Evolutionary conservation across 2,113 vertebrate genomes (phyloP).

Genomic region (Steatornis caripensis): DNA sequence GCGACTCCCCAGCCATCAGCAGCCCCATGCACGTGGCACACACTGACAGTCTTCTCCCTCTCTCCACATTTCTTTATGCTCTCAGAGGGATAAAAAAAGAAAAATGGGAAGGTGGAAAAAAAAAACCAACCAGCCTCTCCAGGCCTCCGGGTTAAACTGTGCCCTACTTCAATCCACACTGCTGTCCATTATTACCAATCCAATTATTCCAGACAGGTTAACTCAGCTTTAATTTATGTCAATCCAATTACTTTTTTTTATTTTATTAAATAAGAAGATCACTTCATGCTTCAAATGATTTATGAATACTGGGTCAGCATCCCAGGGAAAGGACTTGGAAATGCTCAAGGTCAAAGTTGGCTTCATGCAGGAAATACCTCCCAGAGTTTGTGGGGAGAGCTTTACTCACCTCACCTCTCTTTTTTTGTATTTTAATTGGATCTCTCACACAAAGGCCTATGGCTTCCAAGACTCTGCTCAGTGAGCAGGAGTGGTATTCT

Average conservation of each 20-base stretch:
- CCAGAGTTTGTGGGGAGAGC: neutral
- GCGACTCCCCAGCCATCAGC: neutral
- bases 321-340: conserved; percentile 9
- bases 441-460: conserved; percentile 8
- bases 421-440: conserved; percentile 14
- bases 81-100: neutral
- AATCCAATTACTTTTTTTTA: conserved; percentile 44
- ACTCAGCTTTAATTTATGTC: conserved; percentile 64
- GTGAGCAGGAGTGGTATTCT: conserved; percentile 9
- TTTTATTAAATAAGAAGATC: conserved; percentile 35
- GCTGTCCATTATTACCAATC: conserved; percentile 60
- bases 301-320: conserved; percentile 32
- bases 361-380: neutral
- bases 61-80: neutral
- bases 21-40: neutral
- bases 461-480: conserved; percentile 15
- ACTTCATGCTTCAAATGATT: conserved; percentile 35
- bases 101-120: neutral
- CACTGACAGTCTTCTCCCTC: neutral
- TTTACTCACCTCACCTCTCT: neutral
- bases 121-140: neutral
- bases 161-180: conserved; percentile 59
- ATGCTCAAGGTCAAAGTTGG: conserved; percentile 39
- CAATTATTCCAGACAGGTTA: conserved; percentile 69
- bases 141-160: conserved; percentile 55